phyloP scores from a whole-genome alignment of 2,113 vertebrate genomes.

The Cebus imitator region DNA sequence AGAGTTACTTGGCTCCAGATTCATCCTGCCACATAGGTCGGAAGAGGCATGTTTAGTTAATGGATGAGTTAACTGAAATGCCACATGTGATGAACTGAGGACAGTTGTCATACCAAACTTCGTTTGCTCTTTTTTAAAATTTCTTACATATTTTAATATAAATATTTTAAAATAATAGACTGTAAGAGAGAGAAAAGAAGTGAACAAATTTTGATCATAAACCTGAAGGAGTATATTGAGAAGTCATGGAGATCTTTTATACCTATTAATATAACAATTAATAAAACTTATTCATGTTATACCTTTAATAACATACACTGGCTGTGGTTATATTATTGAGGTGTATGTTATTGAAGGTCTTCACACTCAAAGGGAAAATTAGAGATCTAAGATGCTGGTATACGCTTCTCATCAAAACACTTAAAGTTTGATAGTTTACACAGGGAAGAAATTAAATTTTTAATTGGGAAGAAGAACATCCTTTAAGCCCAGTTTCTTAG shows the following conservation, averaged over 20 bases:
- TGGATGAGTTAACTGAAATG: constrained; percentile 33
- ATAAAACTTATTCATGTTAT: neutral
- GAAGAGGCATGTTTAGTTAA: neutral
- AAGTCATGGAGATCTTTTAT: neutral
- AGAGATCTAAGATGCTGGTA: neutral
- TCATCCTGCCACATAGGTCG: neutral
- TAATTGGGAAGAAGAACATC: neutral
- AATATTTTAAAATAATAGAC: neutral
- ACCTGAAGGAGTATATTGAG: neutral
- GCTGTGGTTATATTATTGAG: neutral
- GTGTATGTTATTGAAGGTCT: neutral
- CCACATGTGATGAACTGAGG: neutral
- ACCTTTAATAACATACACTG: too few species aligned
- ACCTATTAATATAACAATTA: neutral
- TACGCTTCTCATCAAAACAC: neutral
- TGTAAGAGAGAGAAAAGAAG: constrained; percentile 3
- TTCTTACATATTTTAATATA: neutral
- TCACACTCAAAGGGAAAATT: constrained; percentile 25
- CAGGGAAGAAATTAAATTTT: constrained; percentile 9
- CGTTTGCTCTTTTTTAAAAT: neutral
- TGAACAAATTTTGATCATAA: neutral
- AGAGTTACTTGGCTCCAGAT: neutral
- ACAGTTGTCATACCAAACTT: neutral
- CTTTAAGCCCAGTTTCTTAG: neutral
- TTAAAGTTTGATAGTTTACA: neutral